A percentile compares a stretch with the other conserved stretches of the same genome.
Evolutionary conservation across 2,888 invertebrate species (phyloP).

Genomic region (Sphecodes monilicornis): DNA sequence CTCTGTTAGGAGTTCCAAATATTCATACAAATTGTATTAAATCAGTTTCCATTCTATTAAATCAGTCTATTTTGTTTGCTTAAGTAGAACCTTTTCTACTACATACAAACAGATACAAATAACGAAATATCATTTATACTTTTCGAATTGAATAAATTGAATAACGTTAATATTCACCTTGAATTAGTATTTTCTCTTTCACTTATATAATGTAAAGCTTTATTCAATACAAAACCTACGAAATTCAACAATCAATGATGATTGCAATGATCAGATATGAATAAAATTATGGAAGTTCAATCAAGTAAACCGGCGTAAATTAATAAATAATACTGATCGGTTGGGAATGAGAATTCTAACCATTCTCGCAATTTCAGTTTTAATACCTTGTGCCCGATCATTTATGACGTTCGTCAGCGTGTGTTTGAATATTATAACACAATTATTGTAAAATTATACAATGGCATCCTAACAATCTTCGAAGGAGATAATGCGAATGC

Average conservation of each 20-base stretch:
- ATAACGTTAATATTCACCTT: background rate
- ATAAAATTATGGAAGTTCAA: conserved; percentile 18
- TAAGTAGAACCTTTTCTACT: too few species aligned
- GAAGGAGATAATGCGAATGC: conserved; percentile 52
- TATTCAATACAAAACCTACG: background rate
- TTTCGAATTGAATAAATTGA: background rate
- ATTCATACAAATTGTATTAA: too few species aligned
- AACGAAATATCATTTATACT: background rate
- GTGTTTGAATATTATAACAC: conserved; percentile 62
- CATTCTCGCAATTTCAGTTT: conserved; percentile 30
- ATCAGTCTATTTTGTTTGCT: too few species aligned
- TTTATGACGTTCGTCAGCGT: conserved; percentile 48
- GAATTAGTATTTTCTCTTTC: conserved; percentile 28
- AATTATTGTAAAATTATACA: conserved; percentile 64
- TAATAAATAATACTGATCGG: conserved; percentile 13
- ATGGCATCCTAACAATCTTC: conserved; percentile 56
- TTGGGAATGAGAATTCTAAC: conserved; percentile 16
- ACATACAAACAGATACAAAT: background rate
- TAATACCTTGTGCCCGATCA: conserved; percentile 42
- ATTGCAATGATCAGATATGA: background rate
- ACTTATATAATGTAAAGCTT: background rate
- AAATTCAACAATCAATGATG: background rate
- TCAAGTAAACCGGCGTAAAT: conserved; percentile 5
- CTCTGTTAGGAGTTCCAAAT: too few species aligned
- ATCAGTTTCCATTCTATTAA: too few species aligned